Evolutionary conservation across 2,113 vertebrate species (phyloP), one percentile per base, ranked within the genome.

Genomic region (Brevimyrus niger): DNA sequence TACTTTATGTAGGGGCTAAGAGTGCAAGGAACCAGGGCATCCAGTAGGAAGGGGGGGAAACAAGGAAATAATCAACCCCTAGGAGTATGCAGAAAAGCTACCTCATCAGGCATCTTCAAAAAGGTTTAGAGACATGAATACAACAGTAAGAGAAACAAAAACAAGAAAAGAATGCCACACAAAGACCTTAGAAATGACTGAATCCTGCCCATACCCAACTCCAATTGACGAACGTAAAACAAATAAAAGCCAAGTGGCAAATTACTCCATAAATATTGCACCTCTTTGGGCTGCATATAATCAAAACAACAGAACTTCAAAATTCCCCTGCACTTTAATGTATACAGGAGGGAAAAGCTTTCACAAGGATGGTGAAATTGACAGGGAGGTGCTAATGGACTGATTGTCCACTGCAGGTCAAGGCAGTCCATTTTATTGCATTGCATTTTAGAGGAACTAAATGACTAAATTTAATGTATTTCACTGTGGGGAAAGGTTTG

Each of bases 251-350:
- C 83, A 91, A 91, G 76, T 58, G 90, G 88, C 91, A 89, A 90
- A 88, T 92, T 90, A 91, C 90, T 90, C 89, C 92, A 91, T 82
- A 94, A 94, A 94, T 95, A 96, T 96, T 96, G 95, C 95, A 96
- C 95, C 93, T 93, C 92, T 38, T 94, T 92, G 93, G 90, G 92
- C 94, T 94, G 95, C 95, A 95, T 93, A 95, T 92, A 90, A 90
- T 69, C 61, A 69, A n/a, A 31, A 69, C 61, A 94, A 92, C 91
- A 91, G 92, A 92, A 44, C 51, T 89, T 89, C 65, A 92, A 94
- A 90, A 92, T 92, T 92, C 93, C 90, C 91, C 93, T 23, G 93
- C 92, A 94, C 91, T 90, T 93, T 92, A 93, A 94, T 42, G 31
- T 80, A 94, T 90, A 92, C 94, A 94, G 90, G 94, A 91, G 61